phyloP scores from a whole-genome alignment of 2,888 invertebrate genomes.

The Auanema sp. region DNA sequence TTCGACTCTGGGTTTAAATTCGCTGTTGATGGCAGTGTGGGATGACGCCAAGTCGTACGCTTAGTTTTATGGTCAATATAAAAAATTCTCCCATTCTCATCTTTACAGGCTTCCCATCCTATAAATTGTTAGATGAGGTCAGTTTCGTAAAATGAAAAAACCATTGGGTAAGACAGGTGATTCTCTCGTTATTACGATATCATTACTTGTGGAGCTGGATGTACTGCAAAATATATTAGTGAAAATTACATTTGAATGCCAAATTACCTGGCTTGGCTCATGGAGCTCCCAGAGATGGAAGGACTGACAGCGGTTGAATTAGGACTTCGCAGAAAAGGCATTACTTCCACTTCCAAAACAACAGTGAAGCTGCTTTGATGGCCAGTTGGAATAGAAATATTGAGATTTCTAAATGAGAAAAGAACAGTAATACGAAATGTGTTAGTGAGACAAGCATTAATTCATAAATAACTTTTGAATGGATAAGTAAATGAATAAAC shows the following conservation, averaged over 20 bases:
- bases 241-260: not conserved
- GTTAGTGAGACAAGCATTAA: too few species aligned
- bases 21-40: not conserved
- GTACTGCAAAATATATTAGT: constrained; percentile 10
- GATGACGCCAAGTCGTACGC: constrained; percentile 82
- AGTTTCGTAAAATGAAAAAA: not conserved
- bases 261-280: constrained; percentile 15
- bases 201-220: constrained; percentile 4
- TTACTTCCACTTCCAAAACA: constrained; percentile 5
- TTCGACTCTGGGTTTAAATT: too few species aligned
- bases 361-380: constrained; percentile 11
- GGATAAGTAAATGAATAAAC: too few species aligned
- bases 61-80: constrained; percentile 96
- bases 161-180: constrained; percentile 3
- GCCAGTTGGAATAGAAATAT: constrained; percentile 11
- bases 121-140: constrained; percentile 2
- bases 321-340: too few species aligned
- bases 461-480: too few species aligned
- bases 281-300: constrained; percentile 17
- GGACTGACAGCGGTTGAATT: constrained; percentile 14
- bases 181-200: not conserved
- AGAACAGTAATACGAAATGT: too few species aligned
- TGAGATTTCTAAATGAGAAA: constrained; percentile 13
- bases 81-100: constrained; percentile 92
- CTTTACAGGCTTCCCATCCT: constrained; percentile 97